Percentiles rank a stretch among this genome's conserved stretches.
phyloP scores from a whole-genome alignment of 2,797 vertebrate genomes.

The Champsocephalus esox region DNA sequence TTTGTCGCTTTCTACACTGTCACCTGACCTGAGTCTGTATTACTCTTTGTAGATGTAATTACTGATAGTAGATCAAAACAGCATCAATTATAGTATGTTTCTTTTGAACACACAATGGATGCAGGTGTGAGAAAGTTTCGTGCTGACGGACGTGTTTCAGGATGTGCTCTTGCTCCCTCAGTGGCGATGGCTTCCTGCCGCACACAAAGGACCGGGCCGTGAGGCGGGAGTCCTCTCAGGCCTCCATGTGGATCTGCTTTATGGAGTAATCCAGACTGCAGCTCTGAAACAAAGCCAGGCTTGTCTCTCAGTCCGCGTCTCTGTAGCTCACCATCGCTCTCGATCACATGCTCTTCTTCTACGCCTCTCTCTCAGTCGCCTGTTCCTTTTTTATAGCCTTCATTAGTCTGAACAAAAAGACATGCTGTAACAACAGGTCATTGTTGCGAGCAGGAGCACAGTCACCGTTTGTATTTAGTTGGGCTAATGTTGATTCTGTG shows the following conservation, averaged over 20 bases:
- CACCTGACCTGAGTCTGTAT: too few relatives aligned
- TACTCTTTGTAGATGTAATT: too few relatives aligned
- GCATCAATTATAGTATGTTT: neutral
- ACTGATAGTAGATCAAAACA: too few relatives aligned
- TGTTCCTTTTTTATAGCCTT: neutral
- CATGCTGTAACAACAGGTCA: conserved; percentile 12
- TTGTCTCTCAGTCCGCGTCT: conserved; percentile 43
- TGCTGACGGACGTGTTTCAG: conserved; percentile 31
- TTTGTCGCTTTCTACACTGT: too few relatives aligned
- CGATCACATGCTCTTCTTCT: conserved; percentile 32
- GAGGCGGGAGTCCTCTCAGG: conserved; percentile 51
- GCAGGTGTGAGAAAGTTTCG: conserved; percentile 27
- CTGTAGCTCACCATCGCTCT: conserved; percentile 36
- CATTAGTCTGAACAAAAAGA: neutral
- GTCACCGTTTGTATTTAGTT: conserved; percentile 2
- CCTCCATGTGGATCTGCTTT: conserved; percentile 49
- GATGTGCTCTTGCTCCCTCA: conserved; percentile 19
- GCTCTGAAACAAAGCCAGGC: conserved; percentile 44
- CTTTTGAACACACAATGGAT: conserved; percentile 7
- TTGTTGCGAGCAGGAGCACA: conserved; percentile 12
- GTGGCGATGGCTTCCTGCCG: conserved; percentile 35
- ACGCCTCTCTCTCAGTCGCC: neutral
- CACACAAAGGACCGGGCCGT: conserved; percentile 47
- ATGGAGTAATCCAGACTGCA: conserved; percentile 40
- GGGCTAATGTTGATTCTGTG: conserved; percentile 2